These are phyloP conservation scores for Apantesis nais DNA, from an alignment of 2,888 invertebrate genomes.

Conservation along the genomic window DNA sequence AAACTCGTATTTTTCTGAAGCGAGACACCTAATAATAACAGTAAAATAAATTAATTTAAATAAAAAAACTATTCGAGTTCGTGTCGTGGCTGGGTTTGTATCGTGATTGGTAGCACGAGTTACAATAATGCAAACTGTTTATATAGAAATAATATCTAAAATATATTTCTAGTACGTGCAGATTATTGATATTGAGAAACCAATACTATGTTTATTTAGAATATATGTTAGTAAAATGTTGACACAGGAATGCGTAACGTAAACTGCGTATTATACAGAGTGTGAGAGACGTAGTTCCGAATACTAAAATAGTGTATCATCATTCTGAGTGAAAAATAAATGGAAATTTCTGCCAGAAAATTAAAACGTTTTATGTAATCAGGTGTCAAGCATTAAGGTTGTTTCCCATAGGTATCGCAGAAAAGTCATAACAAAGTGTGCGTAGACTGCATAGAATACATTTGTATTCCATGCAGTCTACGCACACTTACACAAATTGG, in stretches of 20 bases:
- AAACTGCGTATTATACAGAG: not conserved
- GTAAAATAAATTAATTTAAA: slow-evolving; percentile 60
- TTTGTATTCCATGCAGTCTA: too few species aligned
- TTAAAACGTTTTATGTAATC: too few species aligned
- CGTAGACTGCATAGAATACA: too few species aligned
- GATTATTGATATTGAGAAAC: not conserved
- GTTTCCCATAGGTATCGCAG: too few species aligned
- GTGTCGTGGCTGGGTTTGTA: slow-evolving; percentile 54
- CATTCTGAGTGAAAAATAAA: too few species aligned
- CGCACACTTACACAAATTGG: too few species aligned
- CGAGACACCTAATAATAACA: slow-evolving; percentile 42
- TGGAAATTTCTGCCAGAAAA: too few species aligned
- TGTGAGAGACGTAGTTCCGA: too few species aligned
- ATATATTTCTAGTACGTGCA: slow-evolving; percentile 10
- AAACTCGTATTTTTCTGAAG: slow-evolving; percentile 54
- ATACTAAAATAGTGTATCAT: too few species aligned
- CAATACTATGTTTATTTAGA: not conserved
- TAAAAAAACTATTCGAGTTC: slow-evolving; percentile 73
- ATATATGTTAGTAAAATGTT: not conserved
- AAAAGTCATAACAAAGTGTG: too few species aligned
- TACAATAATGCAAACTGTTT: slow-evolving; percentile 26
- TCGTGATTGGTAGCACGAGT: slow-evolving; percentile 30
- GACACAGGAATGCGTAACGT: not conserved
- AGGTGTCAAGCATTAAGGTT: too few species aligned
- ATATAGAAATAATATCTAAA: slow-evolving; percentile 27